Conservation (phyloP, 2,888 invertebrate genomes). For the Penaeus monodon region DNA sequence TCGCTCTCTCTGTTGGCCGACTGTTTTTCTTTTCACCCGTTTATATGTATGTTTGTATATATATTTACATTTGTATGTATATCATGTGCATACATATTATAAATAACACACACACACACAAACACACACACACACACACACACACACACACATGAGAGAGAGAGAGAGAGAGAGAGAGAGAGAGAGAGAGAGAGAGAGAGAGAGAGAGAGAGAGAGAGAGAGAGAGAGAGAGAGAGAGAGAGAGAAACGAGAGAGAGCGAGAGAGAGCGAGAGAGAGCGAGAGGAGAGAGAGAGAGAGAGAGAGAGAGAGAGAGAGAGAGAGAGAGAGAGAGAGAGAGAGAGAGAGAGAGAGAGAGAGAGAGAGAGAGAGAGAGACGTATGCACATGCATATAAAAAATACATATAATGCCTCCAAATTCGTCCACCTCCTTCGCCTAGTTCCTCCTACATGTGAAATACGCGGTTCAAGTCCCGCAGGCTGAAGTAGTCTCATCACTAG, state of each 20-base stretch:
- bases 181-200: slow-evolving; percentile 23
- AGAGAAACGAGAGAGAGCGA: not conserved
- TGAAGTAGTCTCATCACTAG: no score
- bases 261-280: slow-evolving; percentile 18
- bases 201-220: not conserved
- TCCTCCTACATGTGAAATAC: no score
- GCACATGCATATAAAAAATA: not conserved
- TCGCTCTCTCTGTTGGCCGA: no score
- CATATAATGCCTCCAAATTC: not conserved
- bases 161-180: not conserved
- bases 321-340: not conserved
- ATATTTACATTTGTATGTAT: no score
- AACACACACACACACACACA: no score
- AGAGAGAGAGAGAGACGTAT: not conserved
- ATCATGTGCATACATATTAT: no score
- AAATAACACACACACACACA: no score
- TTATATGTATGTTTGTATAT: no score
- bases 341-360: slow-evolving; percentile 13
- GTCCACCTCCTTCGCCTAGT: no score
- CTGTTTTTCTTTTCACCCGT: no score
- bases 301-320: not conserved
- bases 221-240: not conserved
- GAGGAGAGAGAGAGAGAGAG: not conserved
- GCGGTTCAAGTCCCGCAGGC: no score
- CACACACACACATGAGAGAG: no score